Base-by-base conservation (phyloP, 2,888 invertebrate genomes). In the Zonitis immaculata region DNA sequence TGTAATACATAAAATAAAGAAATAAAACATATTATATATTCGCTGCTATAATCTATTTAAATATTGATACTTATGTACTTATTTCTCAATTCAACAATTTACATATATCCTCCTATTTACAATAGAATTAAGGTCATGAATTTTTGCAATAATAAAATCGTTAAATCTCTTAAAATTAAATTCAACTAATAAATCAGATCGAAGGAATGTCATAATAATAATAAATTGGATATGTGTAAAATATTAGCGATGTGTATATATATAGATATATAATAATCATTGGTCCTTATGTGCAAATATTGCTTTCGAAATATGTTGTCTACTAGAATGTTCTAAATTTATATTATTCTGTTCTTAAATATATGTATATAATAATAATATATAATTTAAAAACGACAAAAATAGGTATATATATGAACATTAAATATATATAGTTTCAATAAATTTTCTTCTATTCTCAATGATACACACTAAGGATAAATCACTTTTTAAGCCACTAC, bases 211-310 rank as follows among this genome's bases (percentile, higher is more conserved):
- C 35, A 49, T 11, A 55, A n/a, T 20, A 12, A 26, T 43, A 22
- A 20, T 44, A 28, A 45, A n/a, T 14, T 28, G 45, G 20, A 28
- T 49, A 45, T 25, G 22, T 12, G 42, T 42, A 44, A 52, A 50
- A 56, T 8, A 35, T 16, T 35, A n/a, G 9, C 7, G 3, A 51
- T 54, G 51, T 55, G 52, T 49, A 47, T 22, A 52, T 58, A 53
- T 62, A 51, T 61, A 44, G 51, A 47, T 51, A 42, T 50, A 49
- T 55, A 64, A 62, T 16, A 35, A 35, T 35, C 51, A 62, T 70
- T 70, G 70, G 70, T 70, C 70, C 70, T 59, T 67, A 65, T 59
- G 63, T 67, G 67, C 65, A 67, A 64, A 62, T 69, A 70, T 70
- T 70, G 70, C 69, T 69, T 64, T 60, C 44, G 64, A 66, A 66